Base-by-base conservation (phyloP, 2,888 invertebrate genomes). In the Thecophora atra region DNA sequence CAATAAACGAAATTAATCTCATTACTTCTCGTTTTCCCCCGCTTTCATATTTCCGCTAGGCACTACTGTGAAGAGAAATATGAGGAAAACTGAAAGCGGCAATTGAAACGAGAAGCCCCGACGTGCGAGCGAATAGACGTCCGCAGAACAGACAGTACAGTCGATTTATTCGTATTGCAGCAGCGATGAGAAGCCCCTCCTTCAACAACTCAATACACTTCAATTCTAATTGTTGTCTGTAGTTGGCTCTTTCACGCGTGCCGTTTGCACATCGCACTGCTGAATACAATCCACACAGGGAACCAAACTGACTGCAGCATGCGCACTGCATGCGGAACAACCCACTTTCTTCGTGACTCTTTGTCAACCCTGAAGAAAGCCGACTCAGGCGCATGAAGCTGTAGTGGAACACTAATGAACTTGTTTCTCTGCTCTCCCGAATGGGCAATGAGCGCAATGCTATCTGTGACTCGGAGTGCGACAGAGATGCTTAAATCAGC, bases 251-350 rank as follows among this genome's bases (percentile, higher is more conserved):
- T 28, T 72, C 56, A 17, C 63, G 56, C 70, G 13, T n/a, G 4
- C 1, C 1, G 21, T 15, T n/a, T 24, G 1, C 60, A 71, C n/a
- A 71, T 63, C 62, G 70, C 73, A 66, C 74, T 76, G 67, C 68
- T 74, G 82, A 81, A 81, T 82, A 81, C 80, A 81, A 78, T 81
- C 81, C 83, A 81, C 81, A 82, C 7, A 15, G 73, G 47, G 17
- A 15, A 47, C 47, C 5, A 44, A 44, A 44, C 47, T 1, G 47
- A 17, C 47, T n/a, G 47, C n/a, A 15, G 8, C 47, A 3, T 28
- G 67, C 30, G 47, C 58, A 42, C 58, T n/a, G 19, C 47, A 54
- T 26, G 60, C 58, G 65, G 68, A 37, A 47, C 71, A 65, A 37
- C 71, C 71, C 71, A 71, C 68, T 71, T 65, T 52, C 42, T 3